phyloP scores from a whole-genome alignment of 2,888 invertebrate species.

The Julus scanicus region DNA sequence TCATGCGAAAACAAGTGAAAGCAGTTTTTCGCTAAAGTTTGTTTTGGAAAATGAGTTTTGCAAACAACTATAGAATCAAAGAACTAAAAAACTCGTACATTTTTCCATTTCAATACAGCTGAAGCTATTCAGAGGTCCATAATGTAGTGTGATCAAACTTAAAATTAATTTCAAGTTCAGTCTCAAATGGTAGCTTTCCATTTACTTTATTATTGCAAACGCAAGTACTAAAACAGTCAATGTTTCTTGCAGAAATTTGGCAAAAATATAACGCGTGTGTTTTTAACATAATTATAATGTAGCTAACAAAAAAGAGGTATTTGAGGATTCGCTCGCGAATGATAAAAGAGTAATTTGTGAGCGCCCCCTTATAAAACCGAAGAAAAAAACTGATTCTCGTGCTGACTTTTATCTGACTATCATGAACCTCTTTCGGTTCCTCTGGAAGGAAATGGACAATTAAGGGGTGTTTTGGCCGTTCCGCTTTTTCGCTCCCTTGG shows the following conservation, averaged over 20 bases:
- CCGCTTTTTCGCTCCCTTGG: slow-evolving; percentile 51
- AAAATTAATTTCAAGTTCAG: too few species aligned
- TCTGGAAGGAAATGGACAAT: slow-evolving; percentile 52
- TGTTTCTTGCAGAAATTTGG: neutral
- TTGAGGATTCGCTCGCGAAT: neutral
- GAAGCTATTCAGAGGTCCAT: too few species aligned
- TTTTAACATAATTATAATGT: neutral
- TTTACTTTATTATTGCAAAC: too few species aligned
- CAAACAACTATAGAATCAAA: too few species aligned
- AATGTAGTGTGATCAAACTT: too few species aligned
- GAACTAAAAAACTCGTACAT: too few species aligned
- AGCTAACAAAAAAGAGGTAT: neutral
- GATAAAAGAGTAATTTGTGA: neutral
- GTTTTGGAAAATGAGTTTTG: too few species aligned
- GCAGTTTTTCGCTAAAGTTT: too few species aligned
- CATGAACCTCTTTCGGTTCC: slow-evolving; percentile 62
- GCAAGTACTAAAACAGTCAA: too few species aligned
- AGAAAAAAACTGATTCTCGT: neutral
- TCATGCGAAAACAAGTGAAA: too few species aligned
- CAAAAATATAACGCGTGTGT: neutral
- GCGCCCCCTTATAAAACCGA: neutral
- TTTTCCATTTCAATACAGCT: too few species aligned
- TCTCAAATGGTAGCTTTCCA: too few species aligned
- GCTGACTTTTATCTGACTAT: slow-evolving; percentile 65
- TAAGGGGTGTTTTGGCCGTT: slow-evolving; percentile 44